These are phyloP conservation scores for Gadus macrocephalus DNA, from an alignment of 2,113 vertebrate species.

Conservation along the genomic window DNA sequence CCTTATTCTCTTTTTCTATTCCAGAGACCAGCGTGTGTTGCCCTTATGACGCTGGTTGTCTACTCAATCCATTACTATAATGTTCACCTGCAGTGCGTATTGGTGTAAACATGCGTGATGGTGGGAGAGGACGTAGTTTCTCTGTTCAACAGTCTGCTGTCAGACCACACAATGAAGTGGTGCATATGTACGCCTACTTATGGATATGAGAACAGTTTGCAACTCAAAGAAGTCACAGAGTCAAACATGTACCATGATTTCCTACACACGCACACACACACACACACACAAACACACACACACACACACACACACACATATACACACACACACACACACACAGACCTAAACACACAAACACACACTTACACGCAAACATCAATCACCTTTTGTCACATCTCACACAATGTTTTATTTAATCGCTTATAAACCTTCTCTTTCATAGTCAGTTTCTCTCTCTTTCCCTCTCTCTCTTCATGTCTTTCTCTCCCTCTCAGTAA, in stretches of 20 bases:
- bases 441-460: constrained; percentile 3
- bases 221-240: too few relatives aligned
- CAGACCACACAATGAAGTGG: too few relatives aligned
- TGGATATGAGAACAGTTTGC: too few relatives aligned
- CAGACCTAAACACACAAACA: neutral
- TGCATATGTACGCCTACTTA: too few relatives aligned
- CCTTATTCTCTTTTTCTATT: constrained; percentile 15
- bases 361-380: neutral
- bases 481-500: constrained; percentile 28
- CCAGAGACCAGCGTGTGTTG: constrained; percentile 21
- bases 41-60: constrained; percentile 30
- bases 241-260: neutral
- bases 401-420: neutral
- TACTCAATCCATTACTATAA: constrained; percentile 34
- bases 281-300: neutral
- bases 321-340: neutral
- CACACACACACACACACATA: neutral
- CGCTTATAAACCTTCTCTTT: neutral
- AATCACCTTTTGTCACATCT: neutral
- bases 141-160: neutral
- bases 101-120: too few relatives aligned
- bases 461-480: neutral
- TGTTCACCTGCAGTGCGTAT: too few relatives aligned
- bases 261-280: neutral
- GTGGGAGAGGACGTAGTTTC: too few relatives aligned